These are phyloP conservation scores for Chironomus tepperi DNA, from an alignment of 1,140 invertebrate species.

Conservation along the genomic window DNA sequence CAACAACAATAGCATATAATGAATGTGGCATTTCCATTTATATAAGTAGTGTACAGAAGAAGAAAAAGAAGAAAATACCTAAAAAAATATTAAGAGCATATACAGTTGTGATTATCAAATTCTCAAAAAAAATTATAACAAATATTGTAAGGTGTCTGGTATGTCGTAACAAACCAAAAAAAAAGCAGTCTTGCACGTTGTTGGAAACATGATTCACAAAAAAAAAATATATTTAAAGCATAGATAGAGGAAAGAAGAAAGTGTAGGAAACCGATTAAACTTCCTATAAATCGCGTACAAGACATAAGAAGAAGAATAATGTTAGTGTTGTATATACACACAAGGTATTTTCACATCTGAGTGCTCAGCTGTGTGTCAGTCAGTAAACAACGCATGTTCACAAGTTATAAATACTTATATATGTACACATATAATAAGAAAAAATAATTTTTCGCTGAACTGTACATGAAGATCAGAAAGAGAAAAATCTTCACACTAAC, in stretches of 20 bases:
- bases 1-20: neutral
- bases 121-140: neutral
- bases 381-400: conserved; percentile 12
- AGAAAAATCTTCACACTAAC: neutral
- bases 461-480: no score
- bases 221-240: neutral
- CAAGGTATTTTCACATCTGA: neutral
- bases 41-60: neutral
- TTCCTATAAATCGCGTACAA: neutral
- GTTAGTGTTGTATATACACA: neutral
- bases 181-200: neutral
- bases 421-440: neutral
- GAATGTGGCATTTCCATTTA: conserved; percentile 4
- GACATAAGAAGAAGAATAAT: neutral
- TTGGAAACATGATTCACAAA: neutral
- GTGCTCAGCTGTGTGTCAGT: neutral
- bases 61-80: neutral
- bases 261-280: neutral
- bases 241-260: neutral
- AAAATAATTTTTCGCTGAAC: neutral
- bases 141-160: neutral
- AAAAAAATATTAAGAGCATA: neutral
- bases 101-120: conserved; percentile 1
- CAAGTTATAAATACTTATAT: neutral
- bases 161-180: neutral